Evolutionary conservation across 92 coral and sea anemone species (phyloP).

Genomic region (Chrysogorgia sp.): DNA sequence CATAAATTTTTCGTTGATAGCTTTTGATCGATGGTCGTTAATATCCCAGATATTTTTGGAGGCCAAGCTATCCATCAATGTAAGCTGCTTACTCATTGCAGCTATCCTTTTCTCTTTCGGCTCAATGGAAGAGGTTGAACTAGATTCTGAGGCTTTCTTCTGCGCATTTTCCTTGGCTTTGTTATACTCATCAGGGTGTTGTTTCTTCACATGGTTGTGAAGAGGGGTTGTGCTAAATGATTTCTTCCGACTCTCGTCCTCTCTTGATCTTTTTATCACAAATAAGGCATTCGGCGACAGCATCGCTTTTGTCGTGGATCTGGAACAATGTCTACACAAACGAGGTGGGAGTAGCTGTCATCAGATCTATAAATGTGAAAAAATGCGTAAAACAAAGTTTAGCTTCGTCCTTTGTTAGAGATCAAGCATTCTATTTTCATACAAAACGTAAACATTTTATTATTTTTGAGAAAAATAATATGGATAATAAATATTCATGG

Average conservation of each 20-base stretch:
- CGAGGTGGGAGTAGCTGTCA: conserved; percentile 16
- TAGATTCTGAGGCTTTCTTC: conserved; percentile 4
- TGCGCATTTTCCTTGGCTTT: conserved; percentile 16
- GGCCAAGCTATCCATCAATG: conserved; percentile 9
- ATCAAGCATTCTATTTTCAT: not conserved
- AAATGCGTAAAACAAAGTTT: conserved; percentile 8
- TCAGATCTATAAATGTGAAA: conserved; percentile 3
- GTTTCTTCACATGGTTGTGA: conserved; percentile 19
- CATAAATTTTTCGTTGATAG: not conserved
- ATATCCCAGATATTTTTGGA: conserved; percentile 24
- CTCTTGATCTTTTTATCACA: conserved; percentile 10
- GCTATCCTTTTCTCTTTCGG: conserved; percentile 15
- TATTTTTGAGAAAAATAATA: not conserved
- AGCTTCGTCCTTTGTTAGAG: not conserved
- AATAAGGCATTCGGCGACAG: conserved; percentile 24
- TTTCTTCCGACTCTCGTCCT: conserved; percentile 26
- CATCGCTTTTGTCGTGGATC: conserved; percentile 1
- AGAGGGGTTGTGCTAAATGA: conserved; percentile 14
- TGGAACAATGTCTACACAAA: conserved; percentile 21
- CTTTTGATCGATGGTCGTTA: not conserved
- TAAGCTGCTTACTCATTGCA: conserved; percentile 19
- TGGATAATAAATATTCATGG: conserved; percentile 1
- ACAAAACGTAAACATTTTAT: not conserved
- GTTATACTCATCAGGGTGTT: not conserved
- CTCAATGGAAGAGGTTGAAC: not conserved